phyloP scores from a whole-genome alignment of 2,113 vertebrate species.

The Martes martes region DNA sequence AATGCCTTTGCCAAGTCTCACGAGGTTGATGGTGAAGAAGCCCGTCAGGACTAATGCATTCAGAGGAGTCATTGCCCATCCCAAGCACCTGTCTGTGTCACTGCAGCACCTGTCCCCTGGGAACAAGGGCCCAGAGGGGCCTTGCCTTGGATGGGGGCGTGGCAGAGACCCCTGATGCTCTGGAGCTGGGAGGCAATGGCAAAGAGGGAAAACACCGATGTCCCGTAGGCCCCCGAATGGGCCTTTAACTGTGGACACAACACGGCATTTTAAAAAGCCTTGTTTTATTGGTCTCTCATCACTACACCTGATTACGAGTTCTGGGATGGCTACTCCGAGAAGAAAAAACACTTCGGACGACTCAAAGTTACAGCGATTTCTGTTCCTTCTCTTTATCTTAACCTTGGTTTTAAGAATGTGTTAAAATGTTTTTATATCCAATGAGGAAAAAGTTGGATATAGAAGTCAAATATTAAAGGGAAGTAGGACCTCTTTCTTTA shows the following conservation, averaged over 20 bases:
- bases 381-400: background rate
- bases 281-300: background rate
- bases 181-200: accelerated
- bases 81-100: accelerated
- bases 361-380: background rate
- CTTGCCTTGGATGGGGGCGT: background rate
- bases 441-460: background rate
- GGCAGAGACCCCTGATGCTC: accelerated
- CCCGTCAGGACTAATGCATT: background rate
- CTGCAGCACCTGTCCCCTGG: background rate
- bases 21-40: background rate
- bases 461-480: background rate
- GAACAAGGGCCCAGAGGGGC: accelerated
- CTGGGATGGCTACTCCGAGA: background rate
- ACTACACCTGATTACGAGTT: background rate
- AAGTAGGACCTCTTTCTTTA: background rate
- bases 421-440: background rate
- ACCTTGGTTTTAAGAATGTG: background rate
- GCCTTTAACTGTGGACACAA: background rate
- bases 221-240: accelerated
- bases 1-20: background rate
- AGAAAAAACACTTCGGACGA: background rate
- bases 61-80: too few species aligned
- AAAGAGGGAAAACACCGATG: accelerated
- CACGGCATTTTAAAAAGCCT: background rate